Conservation (phyloP, 2,797 vertebrate species). For the Acanthiza pusilla region DNA sequence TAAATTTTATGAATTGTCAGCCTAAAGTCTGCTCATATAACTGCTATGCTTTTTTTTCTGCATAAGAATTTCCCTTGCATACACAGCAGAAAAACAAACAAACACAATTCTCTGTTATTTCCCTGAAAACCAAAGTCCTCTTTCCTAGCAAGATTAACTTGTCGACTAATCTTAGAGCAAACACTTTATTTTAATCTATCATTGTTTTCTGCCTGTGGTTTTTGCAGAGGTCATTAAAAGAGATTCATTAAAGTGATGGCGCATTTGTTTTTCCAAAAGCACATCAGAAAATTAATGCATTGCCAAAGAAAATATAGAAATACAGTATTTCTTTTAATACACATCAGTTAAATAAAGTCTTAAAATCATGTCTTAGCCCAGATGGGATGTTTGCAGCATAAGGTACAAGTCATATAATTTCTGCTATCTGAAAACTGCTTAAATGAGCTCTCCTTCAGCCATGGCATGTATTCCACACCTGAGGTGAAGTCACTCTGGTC, state of each 20-base stretch:
- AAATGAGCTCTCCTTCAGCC: conserved; percentile 1
- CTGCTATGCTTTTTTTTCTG: background rate
- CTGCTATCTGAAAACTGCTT: conserved; percentile 21
- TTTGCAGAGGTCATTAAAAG: conserved; percentile 30
- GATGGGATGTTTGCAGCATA: background rate
- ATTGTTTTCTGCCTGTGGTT: conserved; percentile 48
- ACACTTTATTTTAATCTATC: conserved; percentile 37
- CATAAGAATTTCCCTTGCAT: background rate
- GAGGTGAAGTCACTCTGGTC: conserved; percentile 27
- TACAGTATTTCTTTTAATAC: conserved; percentile 20
- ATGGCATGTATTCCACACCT: conserved; percentile 27
- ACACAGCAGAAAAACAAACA: conserved; percentile 21
- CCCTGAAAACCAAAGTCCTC: background rate
- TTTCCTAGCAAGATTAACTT: conserved; percentile 48
- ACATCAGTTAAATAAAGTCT: conserved; percentile 15
- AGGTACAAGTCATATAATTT: background rate
- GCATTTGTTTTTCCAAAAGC: conserved; percentile 1
- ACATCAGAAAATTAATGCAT: background rate
- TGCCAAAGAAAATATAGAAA: conserved; percentile 31
- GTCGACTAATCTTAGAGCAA: background rate
- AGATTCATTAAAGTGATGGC: conserved; percentile 3
- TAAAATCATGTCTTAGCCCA: background rate
- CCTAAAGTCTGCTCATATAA: background rate
- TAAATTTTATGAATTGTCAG: background rate
- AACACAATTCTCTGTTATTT: background rate